phyloP scores from a whole-genome alignment of 2,888 invertebrate species.

The Amitus sp. region DNA sequence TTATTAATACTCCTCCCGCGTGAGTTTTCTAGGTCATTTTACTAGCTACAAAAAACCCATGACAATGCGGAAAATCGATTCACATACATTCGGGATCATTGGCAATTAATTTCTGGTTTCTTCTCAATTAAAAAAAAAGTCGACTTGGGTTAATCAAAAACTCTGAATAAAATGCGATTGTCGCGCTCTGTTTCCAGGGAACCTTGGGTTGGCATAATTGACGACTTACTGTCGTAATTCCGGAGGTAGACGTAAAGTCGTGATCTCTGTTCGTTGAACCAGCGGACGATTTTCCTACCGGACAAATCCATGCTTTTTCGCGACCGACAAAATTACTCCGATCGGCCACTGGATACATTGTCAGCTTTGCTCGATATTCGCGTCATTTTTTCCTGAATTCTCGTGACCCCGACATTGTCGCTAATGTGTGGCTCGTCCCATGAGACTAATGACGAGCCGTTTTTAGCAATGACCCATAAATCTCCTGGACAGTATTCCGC shows the following conservation, averaged over 20 bases:
- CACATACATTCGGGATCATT: too few relatives aligned
- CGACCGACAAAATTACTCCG: too few relatives aligned
- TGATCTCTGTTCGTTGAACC: conserved; percentile 58
- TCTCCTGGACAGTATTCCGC: conserved; percentile 94
- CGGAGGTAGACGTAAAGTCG: conserved; percentile 57
- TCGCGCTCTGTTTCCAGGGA: too few relatives aligned
- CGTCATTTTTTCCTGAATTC: too few relatives aligned
- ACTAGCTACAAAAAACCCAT: too few relatives aligned
- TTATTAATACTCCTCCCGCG: too few relatives aligned
- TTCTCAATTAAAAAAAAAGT: too few relatives aligned
- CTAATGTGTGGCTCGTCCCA: conserved; percentile 94
- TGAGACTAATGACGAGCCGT: conserved; percentile 87
- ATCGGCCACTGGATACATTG: conserved; percentile 10
- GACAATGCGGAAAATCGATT: too few relatives aligned
- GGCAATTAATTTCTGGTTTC: too few relatives aligned
- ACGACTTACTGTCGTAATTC: conserved; percentile 58
- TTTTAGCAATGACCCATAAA: conserved; percentile 92
- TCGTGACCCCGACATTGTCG: conserved; percentile 88
- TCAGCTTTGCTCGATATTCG: background rate
- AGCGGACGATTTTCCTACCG: conserved; percentile 53
- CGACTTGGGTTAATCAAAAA: too few relatives aligned
- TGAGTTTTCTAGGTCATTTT: too few relatives aligned
- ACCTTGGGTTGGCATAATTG: background rate
- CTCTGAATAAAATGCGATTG: too few relatives aligned
- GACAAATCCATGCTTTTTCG: conserved; percentile 54